phyloP scores from a whole-genome alignment of 2,888 invertebrate genomes.

The Lochmaea crataegi region DNA sequence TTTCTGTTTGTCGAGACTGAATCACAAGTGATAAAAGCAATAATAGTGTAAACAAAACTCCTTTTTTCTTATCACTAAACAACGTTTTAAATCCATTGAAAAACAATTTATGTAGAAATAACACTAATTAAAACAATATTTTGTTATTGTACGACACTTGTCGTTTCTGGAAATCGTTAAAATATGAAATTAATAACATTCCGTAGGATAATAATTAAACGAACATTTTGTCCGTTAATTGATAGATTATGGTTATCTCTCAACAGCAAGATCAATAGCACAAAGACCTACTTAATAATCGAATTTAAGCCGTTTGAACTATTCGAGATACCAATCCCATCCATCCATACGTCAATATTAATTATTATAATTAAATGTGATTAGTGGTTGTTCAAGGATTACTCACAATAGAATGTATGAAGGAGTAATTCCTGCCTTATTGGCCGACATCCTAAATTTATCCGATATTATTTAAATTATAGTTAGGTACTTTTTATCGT shows the following conservation, averaged over 20 bases:
- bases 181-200: background rate
- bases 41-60: too few species aligned
- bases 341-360: background rate
- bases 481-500: too few species aligned
- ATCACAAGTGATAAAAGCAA: too few species aligned
- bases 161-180: background rate
- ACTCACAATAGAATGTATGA: too few species aligned
- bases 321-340: conserved; percentile 4
- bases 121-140: background rate
- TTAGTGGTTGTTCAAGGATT: too few species aligned
- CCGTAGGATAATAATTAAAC: background rate
- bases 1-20: too few species aligned
- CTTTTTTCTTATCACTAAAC: background rate
- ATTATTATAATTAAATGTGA: conserved; percentile 5
- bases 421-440: too few species aligned
- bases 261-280: conserved; percentile 15
- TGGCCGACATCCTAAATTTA: background rate
- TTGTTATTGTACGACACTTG: background rate
- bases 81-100: too few species aligned
- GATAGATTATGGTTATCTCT: conserved; percentile 18
- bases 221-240: conserved; percentile 11
- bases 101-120: background rate
- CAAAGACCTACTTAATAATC: conserved; percentile 22
- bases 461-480: too few species aligned
- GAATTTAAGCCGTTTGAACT: conserved; percentile 15